Evolutionary conservation across 2,888 invertebrate species (phyloP).

Genomic region (Drosophila prostipennis): DNA sequence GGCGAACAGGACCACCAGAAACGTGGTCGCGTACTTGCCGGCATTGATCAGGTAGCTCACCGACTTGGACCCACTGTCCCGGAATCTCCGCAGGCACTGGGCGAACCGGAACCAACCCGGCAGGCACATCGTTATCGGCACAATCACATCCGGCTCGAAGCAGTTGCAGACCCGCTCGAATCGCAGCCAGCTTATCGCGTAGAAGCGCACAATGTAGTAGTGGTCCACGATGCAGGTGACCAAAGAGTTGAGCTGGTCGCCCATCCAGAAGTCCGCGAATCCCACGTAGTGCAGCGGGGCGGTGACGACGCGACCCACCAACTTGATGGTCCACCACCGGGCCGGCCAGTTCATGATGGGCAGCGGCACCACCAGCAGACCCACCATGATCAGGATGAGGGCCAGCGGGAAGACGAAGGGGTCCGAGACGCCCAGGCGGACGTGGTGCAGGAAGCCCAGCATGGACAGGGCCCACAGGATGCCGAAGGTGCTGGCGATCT

Average conservation of each 20-base stretch:
- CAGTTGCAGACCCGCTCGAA: constrained; percentile 62
- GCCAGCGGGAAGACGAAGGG: constrained; percentile 95
- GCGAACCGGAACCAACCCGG: constrained; percentile 99
- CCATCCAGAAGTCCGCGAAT: constrained; percentile 99
- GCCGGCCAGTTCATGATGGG: constrained; percentile 95
- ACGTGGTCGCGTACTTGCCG: constrained; percentile 97
- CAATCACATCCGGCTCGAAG: constrained; percentile 88
- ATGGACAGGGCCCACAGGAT: constrained; percentile 96
- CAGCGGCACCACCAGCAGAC: constrained; percentile 95
- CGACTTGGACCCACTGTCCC: constrained; percentile 92
- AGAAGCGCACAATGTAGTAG: constrained; percentile 96
- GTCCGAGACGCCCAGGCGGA: constrained; percentile 90
- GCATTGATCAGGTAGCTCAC: constrained; percentile 98
- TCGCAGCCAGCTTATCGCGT: constrained; percentile 84
- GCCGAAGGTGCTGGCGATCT: constrained; percentile 94
- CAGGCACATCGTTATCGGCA: constrained; percentile 93
- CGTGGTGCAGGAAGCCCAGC: constrained; percentile 87
- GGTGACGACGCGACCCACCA: constrained; percentile 89
- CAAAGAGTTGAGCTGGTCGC: constrained; percentile 96
- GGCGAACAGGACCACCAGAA: constrained; percentile 94
- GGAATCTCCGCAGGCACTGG: constrained; percentile 96
- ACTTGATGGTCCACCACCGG: constrained; percentile 89
- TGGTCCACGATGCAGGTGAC: constrained; percentile 94
- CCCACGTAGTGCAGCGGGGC: constrained; percentile 96
- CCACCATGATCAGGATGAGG: constrained; percentile 90